A percentile compares a stretch with the other conserved stretches of the same genome.
phyloP scores from a whole-genome alignment of 2,888 invertebrate species.

The Synanthedon formicaeformis region DNA sequence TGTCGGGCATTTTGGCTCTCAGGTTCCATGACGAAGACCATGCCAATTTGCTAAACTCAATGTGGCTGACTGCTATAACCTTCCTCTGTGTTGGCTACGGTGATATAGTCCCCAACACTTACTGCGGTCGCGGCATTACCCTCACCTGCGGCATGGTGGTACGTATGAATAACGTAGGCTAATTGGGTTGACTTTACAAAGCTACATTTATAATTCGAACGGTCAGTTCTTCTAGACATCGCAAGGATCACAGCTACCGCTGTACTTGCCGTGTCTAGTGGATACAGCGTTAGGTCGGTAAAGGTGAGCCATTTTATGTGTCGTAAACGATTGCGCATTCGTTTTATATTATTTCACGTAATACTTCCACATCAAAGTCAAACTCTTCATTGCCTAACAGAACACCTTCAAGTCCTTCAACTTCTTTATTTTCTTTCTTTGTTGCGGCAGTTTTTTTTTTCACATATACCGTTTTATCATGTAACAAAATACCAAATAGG shows the following conservation, averaged over 20 bases:
- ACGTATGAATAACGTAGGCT: constrained; percentile 71
- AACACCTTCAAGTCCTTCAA: constrained; percentile 19
- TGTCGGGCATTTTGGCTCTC: constrained; percentile 70
- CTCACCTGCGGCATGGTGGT: constrained; percentile 99
- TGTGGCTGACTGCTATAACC: constrained; percentile 99
- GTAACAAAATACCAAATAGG: too few relatives aligned
- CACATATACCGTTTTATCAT: background rate
- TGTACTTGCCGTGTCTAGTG: constrained; percentile 46
- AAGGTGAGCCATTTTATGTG: constrained; percentile 71
- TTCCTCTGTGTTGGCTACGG: constrained; percentile 99
- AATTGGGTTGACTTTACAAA: constrained; percentile 37
- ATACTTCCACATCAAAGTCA: constrained; percentile 60
- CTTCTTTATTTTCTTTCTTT: constrained; percentile 32
- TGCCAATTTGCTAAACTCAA: constrained; percentile 98
- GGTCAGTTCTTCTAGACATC: constrained; percentile 30
- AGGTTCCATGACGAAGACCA: constrained; percentile 99
- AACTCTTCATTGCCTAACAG: constrained; percentile 50
- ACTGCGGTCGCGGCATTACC: constrained; percentile 99
- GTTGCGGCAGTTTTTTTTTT: constrained; percentile 9
- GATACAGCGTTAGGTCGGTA: constrained; percentile 39
- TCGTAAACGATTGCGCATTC: constrained; percentile 30
- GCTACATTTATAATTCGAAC: constrained; percentile 18
- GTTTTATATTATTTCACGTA: constrained; percentile 24
- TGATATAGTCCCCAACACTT: constrained; percentile 99
- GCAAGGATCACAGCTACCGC: constrained; percentile 25